Conservation (phyloP, 2,888 invertebrate species). For the Aelia acuminata region DNA sequence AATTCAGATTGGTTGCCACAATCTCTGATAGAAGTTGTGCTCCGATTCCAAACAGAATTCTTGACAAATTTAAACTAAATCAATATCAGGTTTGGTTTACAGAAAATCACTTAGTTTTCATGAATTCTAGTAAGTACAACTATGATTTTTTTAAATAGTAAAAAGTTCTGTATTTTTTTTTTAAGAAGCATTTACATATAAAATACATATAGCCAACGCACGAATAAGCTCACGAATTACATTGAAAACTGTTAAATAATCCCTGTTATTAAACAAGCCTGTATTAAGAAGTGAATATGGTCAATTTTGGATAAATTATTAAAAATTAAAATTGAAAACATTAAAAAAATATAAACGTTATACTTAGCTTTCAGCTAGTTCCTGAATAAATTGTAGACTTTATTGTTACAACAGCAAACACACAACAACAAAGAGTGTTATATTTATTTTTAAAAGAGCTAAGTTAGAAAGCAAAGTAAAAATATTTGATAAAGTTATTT, state of each 20-base stretch:
- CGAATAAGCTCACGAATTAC: constrained; percentile 44
- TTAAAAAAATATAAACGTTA: constrained; percentile 22
- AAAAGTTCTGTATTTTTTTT: not conserved
- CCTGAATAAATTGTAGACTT: not conserved
- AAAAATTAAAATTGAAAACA: not conserved
- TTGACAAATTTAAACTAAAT: not conserved
- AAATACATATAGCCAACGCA: constrained; percentile 43
- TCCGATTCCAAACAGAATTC: not conserved
- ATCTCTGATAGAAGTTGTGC: not conserved
- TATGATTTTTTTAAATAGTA: not conserved
- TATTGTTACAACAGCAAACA: constrained; percentile 43
- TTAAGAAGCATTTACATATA: constrained; percentile 41
- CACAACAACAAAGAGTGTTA: not conserved
- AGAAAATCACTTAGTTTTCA: constrained; percentile 43
- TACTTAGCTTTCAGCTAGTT: not conserved
- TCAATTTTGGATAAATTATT: not conserved
- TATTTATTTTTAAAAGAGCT: not conserved
- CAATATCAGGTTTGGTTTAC: not conserved
- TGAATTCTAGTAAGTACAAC: constrained; percentile 32
- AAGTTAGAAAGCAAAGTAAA: constrained; percentile 13
- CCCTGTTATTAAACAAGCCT: not conserved
- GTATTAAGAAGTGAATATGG: not conserved
- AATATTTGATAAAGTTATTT: not conserved
- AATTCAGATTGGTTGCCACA: too few species aligned
- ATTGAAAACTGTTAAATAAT: not conserved